Base-by-base conservation (phyloP, 2,797 vertebrate species). In the Diceros bicornis region DNA sequence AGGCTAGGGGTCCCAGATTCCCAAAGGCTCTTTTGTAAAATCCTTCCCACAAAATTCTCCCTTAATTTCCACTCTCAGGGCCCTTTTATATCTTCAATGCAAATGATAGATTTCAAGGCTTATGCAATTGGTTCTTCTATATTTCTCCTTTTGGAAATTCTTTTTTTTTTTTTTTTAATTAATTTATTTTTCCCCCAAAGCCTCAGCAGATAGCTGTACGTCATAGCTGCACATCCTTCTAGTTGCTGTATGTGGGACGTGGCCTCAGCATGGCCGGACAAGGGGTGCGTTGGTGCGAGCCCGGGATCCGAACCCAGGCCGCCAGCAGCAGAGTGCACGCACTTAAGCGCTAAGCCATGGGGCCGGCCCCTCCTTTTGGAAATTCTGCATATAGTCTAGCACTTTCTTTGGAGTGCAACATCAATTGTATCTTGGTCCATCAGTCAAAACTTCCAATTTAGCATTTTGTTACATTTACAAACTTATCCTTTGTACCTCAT, bases 21-120 rank as follows among this genome's bases (percentile, higher is more conserved):
- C 9, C 27, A 89, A 74, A 89, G 5, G 1, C 10, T 83, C 17
- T 78, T 59, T 62, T 89, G n/a, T 74, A 94, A 74, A 86, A 91
- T 69, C 2, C 14, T 87, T 92, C 34, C 74, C n/a, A 94, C 17
- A 92, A 71, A 97, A 84, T 77, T 16, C 20, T 92, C 92, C 44
- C 64, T 87, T 75, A 72, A 77, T 94, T 90, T 96, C 47, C 6
- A 92, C 23, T 69, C 69, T 89, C 57, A 72, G 64, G 32, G 50
- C n/a, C 44, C 47, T 62, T 96, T 96, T 94, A 72, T 77, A 61
- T 82, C 69, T 96, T 94, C 71, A 78, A 27, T 69, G 14, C 79
- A 68, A 96, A 88, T 87, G 83, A 93, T 34, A 72, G 74, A 96
- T 93, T 97, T 93, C 74, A 97, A 97, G 74, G 69, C 89, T 92